Percentiles rank a stretch among this genome's conserved stretches.
Conservation (phyloP, 2,797 vertebrate genomes). For the Atherinosoma microstoma region DNA sequence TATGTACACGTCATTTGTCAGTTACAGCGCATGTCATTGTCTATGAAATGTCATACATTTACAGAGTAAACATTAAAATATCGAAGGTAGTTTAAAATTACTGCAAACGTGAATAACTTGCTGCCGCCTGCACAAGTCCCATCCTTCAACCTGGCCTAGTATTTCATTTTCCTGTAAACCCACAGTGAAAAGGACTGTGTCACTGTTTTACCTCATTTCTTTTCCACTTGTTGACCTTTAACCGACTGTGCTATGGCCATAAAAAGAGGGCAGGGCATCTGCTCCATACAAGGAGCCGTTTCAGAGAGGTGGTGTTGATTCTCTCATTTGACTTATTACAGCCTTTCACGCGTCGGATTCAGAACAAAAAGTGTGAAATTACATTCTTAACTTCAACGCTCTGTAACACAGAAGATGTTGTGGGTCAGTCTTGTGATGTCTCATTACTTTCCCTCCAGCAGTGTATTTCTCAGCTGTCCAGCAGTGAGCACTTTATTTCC, state of each 20-base stretch:
- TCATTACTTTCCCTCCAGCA: conserved; percentile 34
- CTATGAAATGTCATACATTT: conserved; percentile 4
- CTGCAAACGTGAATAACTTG: conserved; percentile 8
- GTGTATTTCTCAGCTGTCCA: conserved; percentile 21
- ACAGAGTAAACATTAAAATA: background rate
- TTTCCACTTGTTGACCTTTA: conserved; percentile 60
- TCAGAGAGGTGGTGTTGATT: conserved; percentile 27
- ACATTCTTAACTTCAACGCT: background rate
- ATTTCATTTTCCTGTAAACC: conserved; percentile 49
- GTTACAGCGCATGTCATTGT: background rate
- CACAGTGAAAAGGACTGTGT: conserved; percentile 17
- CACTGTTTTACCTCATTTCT: conserved; percentile 48
- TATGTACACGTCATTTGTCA: background rate
- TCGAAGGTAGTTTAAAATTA: conserved; percentile 1
- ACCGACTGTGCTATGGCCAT: conserved; percentile 25
- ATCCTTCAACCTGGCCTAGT: conserved; percentile 24
- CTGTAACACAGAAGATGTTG: conserved; percentile 3
- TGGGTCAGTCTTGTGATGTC: background rate
- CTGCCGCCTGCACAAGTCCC: background rate
- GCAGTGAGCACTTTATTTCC: conserved; percentile 46
- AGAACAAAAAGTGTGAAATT: background rate
- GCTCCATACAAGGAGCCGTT: conserved; percentile 74
- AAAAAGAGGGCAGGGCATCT: conserved; percentile 32
- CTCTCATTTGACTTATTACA: background rate
- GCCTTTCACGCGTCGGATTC: conserved; percentile 22